Conservation (phyloP, 1,140 invertebrate genomes). For the Lethrus apterus region DNA sequence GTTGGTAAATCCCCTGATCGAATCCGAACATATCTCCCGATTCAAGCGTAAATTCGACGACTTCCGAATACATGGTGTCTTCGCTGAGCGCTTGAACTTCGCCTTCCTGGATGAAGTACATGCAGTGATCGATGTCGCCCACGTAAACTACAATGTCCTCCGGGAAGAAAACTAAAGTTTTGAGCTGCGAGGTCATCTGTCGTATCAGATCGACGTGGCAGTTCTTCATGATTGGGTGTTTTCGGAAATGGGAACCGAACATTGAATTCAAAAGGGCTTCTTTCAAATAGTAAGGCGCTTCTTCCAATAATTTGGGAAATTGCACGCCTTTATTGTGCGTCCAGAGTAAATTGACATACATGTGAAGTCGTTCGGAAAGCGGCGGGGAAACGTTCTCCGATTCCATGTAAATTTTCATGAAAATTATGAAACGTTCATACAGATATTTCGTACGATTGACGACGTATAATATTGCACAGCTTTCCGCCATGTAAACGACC, state of each 20-base stretch:
- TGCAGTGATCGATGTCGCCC: conserved; percentile 10
- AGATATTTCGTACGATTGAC: neutral
- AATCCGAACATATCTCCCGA: conserved; percentile 21
- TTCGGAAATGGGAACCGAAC: conserved; percentile 20
- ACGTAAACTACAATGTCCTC: conserved; percentile 8
- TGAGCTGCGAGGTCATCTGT: conserved; percentile 14
- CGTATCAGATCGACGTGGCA: conserved; percentile 22
- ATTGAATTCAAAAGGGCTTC: conserved; percentile 23
- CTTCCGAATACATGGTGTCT: conserved; percentile 17
- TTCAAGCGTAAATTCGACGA: conserved; percentile 9
- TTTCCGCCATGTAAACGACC: conserved; percentile 16
- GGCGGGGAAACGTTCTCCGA: conserved; percentile 6
- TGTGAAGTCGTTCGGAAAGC: conserved; percentile 6
- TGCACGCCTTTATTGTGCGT: conserved; percentile 11
- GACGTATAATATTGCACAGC: conserved; percentile 13
- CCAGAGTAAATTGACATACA: conserved; percentile 13
- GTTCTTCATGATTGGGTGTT: conserved; percentile 16
- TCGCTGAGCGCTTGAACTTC: conserved; percentile 13
- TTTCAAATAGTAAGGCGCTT: conserved; percentile 21
- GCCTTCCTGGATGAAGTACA: conserved; percentile 16
- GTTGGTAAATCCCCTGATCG: conserved; percentile 17
- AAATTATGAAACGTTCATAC: conserved; percentile 11
- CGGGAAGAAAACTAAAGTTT: conserved; percentile 6
- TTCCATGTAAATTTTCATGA: conserved; percentile 6
- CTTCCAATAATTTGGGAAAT: conserved; percentile 17